Base-by-base conservation (phyloP, 2,888 invertebrate genomes). In the Lacanobia oleracea region DNA sequence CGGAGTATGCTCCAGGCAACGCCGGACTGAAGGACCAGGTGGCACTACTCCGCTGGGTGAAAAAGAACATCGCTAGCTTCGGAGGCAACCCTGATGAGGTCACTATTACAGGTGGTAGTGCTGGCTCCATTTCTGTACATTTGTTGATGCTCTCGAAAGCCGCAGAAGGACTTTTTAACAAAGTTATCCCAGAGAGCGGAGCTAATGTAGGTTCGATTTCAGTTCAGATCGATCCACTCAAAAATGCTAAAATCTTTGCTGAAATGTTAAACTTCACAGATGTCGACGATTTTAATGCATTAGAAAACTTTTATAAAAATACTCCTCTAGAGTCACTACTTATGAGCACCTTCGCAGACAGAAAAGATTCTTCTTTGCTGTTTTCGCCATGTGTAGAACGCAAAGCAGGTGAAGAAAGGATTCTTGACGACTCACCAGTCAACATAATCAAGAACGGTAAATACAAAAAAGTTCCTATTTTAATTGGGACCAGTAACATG, bases 1-100 rank as follows among this genome's bases (percentile, higher is more conserved):
- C 90, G 0, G 63, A 86, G 18, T 81, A 83, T 14, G 80, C 72
- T 9, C 91, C 92, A 1, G 92, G 92, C 1, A 92, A 92, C 37
- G 92, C 91, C 1, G 91, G 91, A 0, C 75, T 91, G 81, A 91
- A 91, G 67, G 92, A 92, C 65, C 90, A 90, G 78, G 86, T 92
- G 9, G 88, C 89, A 0, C 74, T 88, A 0, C 73, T 92, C 2
- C 83, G 84, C 0, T 92, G 92, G 92, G 91, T 92, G 0, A 80
- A 88, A 2, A 82, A 83, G 40, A 91, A 92, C 56, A 92, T 92
- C 6, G 88, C 83, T 1, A 83, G 48, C 14, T 92, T 89, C 27
- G 91, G 91, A n/a, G 92, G 92, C 12, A 88, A 92, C 60, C 89
- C 91, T 23, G 48, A 89, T 60, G 89, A 92, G 43, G 86, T 92